Percentiles rank a stretch among this genome's conserved stretches.
These are phyloP conservation scores for Sycon ciliatum DNA, from an alignment of 37 sponge, comb jelly and placozoan genomes.

Conservation along the genomic window DNA sequence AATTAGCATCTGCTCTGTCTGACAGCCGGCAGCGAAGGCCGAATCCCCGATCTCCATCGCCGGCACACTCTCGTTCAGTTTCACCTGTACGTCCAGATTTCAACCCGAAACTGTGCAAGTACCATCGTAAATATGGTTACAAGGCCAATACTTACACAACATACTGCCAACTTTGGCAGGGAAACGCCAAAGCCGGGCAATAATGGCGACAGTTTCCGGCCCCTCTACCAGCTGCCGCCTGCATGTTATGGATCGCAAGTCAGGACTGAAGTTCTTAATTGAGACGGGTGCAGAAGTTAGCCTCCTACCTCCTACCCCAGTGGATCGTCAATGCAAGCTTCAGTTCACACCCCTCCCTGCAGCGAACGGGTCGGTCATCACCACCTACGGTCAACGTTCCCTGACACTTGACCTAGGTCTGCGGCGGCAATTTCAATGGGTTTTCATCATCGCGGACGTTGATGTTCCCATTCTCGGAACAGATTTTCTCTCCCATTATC, in stretches of 20 bases:
- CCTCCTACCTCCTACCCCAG: conserved; percentile 11
- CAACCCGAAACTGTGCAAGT: conserved; percentile 14
- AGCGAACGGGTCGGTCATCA: conserved; percentile 17
- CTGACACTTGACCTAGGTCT: conserved; percentile 51
- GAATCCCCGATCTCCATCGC: background rate
- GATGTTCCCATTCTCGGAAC: conserved; percentile 52
- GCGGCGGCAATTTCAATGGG: conserved; percentile 39
- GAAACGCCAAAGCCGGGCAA: conserved; percentile 33
- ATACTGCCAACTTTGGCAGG: background rate
- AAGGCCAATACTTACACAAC: conserved; percentile 12
- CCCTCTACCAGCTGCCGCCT: conserved; percentile 43
- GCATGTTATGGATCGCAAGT: conserved; percentile 17
- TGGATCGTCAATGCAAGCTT: conserved; percentile 10
- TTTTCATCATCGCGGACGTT: conserved; percentile 58
- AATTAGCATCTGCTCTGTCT: background rate
- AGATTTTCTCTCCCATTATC: conserved; percentile 46
- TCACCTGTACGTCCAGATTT: background rate
- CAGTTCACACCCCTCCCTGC: conserved; percentile 5
- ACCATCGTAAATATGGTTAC: conserved; percentile 6
- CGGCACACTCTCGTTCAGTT: conserved; percentile 10
- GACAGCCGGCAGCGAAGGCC: background rate
- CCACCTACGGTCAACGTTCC: conserved; percentile 37
- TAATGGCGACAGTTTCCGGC: conserved; percentile 12
- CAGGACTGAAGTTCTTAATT: conserved; percentile 5
- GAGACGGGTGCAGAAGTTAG: conserved; percentile 36